phyloP scores from a whole-genome alignment of 2,797 vertebrate species.

The Dendrocincla fuliginosa region DNA sequence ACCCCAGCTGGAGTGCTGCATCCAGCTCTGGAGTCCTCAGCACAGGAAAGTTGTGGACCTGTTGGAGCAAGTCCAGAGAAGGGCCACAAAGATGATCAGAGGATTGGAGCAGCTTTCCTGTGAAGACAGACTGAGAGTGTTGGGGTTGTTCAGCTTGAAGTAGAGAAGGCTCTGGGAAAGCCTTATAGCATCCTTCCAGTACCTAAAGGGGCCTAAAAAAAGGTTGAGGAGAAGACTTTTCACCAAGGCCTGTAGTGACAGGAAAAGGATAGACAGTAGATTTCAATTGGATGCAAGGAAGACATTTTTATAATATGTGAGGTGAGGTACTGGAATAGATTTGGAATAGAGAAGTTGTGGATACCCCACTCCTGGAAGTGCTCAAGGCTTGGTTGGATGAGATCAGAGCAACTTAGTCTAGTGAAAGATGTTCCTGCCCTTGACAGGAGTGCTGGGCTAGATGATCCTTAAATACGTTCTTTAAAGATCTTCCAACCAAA shows the following conservation, averaged over 20 bases:
- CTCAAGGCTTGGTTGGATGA: neutral
- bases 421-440: neutral
- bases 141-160: neutral
- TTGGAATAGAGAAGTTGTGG: neutral
- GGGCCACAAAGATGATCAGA: neutral
- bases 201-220: neutral
- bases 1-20: neutral
- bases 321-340: neutral
- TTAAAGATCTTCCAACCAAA: neutral
- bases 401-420: neutral
- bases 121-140: fast-evolving
- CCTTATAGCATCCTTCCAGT: neutral
- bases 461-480: neutral
- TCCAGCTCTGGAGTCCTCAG: neutral
- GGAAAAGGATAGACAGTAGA: neutral
- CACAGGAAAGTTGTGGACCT: neutral
- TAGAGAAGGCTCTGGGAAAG: neutral
- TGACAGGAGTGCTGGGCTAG: neutral
- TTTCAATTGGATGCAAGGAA: neutral
- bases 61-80: neutral
- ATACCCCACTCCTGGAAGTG: neutral
- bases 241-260: neutral
- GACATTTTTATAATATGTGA: neutral
- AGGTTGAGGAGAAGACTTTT: neutral
- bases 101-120: neutral